Evolutionary conservation across 2,888 invertebrate genomes (phyloP).

Genomic region (Melinopterus prodromus): DNA sequence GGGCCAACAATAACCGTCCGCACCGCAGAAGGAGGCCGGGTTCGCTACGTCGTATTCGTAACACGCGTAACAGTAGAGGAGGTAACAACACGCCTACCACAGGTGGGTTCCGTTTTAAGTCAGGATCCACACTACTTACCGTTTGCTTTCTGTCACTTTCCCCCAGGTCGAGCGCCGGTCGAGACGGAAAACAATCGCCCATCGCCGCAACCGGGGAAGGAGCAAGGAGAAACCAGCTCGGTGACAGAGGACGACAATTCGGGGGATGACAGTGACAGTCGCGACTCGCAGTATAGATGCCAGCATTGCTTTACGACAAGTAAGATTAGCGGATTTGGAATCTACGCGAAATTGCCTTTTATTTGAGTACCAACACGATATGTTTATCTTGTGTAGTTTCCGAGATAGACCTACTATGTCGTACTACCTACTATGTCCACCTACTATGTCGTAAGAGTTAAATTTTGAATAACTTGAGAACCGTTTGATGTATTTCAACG

Average conservation of each 20-base stretch:
- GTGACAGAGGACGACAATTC: slow-evolving; percentile 90
- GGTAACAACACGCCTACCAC: slow-evolving; percentile 61
- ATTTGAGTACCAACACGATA: background rate
- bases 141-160: slow-evolving; percentile 36
- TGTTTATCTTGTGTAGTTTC: too few species aligned
- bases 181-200: slow-evolving; percentile 64
- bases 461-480: background rate
- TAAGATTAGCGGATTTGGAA: slow-evolving; percentile 54
- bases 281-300: slow-evolving; percentile 81
- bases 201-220: slow-evolving; percentile 72
- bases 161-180: slow-evolving; percentile 52
- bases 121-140: slow-evolving; percentile 22
- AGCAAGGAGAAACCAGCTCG: slow-evolving; percentile 77
- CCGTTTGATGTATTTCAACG: too few species aligned
- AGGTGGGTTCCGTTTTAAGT: slow-evolving; percentile 38
- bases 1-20: slow-evolving; percentile 95
- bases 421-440: too few species aligned
- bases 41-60: slow-evolving; percentile 86
- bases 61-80: slow-evolving; percentile 86
- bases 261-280: slow-evolving; percentile 94
- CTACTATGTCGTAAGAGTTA: too few species aligned
- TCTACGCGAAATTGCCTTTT: background rate
- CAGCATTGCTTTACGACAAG: slow-evolving; percentile 79
- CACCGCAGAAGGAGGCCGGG: slow-evolving; percentile 89
- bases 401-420: too few species aligned